Evolutionary conservation across 2,797 vertebrate species (phyloP), one percentile per base, ranked within the genome.

Genomic region (Sebastes alutus): DNA sequence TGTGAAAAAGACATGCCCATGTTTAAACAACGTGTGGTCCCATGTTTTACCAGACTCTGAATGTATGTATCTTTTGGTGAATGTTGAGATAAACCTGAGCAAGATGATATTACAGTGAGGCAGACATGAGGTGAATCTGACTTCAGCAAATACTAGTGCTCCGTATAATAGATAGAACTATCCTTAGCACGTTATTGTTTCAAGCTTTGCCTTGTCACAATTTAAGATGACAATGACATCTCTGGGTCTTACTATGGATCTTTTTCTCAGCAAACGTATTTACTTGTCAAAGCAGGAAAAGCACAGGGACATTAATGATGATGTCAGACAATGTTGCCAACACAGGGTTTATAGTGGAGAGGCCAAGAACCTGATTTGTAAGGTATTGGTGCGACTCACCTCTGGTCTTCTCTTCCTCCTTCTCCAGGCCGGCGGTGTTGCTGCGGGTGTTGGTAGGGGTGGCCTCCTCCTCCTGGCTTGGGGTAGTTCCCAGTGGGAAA

Each of bases 381-480:
- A 30, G 46, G 2, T 18, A 54, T 20, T 7, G 7, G 16, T 67
- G 3, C 16, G 35, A 65, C 86, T 91, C 66, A 94, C 94, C 87
- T 68, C 9, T 64, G 68, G 27, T 76, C 4, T 14, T 77, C 60
- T 88, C 80, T 3, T 89, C 88, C 20, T 83, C 86, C 54, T 54
- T 73, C 11, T 2, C 76, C 3, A 14, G 54, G 20, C 52, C 56
- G 23, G 23, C 23, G 23, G 23, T 23, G 23, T 23, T 23, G 20
- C 52, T 52, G 16, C 73, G 59, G 11, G 81, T 61, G 75, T 78
- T 85, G n/a, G 72, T 69, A 4, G 87, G 81, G 23, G 65, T 83
- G 67, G 54, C 70, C 16, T 90, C 91, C 30, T 94, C 92, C 12
- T 93, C 92, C 54, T 91, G 92, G 69, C 84, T 90, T 20, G 85